Percentiles rank a stretch among this genome's conserved stretches.
Conservation (phyloP, 2,888 invertebrate species). For the Chymomyza fuscimana region DNA sequence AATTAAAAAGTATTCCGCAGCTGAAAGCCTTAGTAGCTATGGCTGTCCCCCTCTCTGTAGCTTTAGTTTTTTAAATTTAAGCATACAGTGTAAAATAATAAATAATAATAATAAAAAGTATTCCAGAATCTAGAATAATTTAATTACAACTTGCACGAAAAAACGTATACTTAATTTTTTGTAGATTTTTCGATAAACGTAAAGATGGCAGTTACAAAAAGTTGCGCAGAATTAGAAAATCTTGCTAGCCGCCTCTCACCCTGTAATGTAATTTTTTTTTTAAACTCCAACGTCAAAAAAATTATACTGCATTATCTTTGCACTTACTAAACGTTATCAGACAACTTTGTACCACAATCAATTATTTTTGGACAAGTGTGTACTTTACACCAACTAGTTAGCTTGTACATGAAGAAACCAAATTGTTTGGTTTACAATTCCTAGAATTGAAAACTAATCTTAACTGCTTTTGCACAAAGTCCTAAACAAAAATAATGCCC, state of each 20-base stretch:
- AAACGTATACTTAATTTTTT: too few species aligned
- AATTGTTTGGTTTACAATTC: slow-evolving; percentile 47
- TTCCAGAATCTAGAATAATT: too few species aligned
- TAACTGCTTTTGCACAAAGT: slow-evolving; percentile 64
- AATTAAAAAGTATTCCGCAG: too few species aligned
- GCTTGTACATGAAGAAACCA: not conserved
- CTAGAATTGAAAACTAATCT: slow-evolving; percentile 46
- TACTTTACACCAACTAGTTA: not conserved
- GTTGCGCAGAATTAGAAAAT: not conserved
- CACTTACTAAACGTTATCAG: not conserved
- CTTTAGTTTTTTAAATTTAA: too few species aligned
- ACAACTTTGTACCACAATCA: not conserved
- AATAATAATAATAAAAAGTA: too few species aligned
- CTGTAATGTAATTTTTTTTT: not conserved
- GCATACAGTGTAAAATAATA: too few species aligned
- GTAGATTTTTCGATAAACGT: too few species aligned
- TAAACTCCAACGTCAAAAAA: not conserved
- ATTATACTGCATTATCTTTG: not conserved
- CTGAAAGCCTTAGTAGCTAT: too few species aligned
- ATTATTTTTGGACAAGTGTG: not conserved
- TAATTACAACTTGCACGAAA: too few species aligned
- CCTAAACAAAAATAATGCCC: slow-evolving; percentile 28
- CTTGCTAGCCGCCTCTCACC: not conserved
- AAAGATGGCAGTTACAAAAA: too few species aligned
- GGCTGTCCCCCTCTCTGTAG: too few species aligned